Evolutionary conservation across 1,140 invertebrate genomes (phyloP), one percentile per base, ranked within the genome.

Genomic region (Drosophila rhopaloa): DNA sequence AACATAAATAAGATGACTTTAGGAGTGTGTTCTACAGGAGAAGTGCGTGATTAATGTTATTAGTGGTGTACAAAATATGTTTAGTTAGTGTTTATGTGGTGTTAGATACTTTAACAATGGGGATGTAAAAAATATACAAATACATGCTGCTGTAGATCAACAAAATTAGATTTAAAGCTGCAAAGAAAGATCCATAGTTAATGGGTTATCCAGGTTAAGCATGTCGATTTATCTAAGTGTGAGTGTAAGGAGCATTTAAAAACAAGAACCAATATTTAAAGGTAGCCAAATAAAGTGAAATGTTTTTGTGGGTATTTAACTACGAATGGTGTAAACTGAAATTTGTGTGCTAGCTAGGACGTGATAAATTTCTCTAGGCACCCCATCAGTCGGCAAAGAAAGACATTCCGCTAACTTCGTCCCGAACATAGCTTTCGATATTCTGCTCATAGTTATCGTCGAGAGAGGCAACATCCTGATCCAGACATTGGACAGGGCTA

Each of bases 331-430:
- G 41, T 7, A 51, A 56, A 16, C 35, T 75, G n/a, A 46, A 51
- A 60, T 58, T 61, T 44, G 4, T 32, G 47, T 11, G 29, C 8
- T 29, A 47, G 19, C 9, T 40, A 19, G 40, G 24, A 16, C 16
- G 13, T 41, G 46, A 53, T 65, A 59, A 43, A 5, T 32, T 57
- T 40, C 16, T 29, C 51, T 62, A 27, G 16, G 19, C 19, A 40
- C 24, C 43, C 27, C 24, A 43, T 68, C 46, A 85, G 16, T 85
- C 82, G 14, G 75, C 74, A 37, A 85, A 88, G 53, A 85, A 82
- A 24, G 82, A 46, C 19, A 79, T 51, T 24, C 58, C 83, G 51
- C 27, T 63, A 29, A 71, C 38, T 54, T 82, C 75, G 9, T 86
- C 68, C 24, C 72, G 48, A 51, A 70, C 51, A 46, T 51, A 53